Conservation (phyloP, 2,113 vertebrate genomes). For the Vidua macroura region DNA sequence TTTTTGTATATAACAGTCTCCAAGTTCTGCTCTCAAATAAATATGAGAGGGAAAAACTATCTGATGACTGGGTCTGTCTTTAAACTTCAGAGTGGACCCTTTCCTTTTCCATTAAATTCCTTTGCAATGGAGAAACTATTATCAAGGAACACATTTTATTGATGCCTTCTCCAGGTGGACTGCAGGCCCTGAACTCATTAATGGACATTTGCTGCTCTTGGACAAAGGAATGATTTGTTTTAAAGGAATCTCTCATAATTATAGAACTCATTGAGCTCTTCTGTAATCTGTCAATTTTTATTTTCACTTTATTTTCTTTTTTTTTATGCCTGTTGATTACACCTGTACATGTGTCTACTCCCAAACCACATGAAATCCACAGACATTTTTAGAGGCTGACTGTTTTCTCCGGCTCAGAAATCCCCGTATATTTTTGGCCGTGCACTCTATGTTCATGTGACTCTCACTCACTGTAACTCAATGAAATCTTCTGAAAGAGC, state of each 20-base stretch:
- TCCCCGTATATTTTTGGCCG: slow-evolving; percentile 64
- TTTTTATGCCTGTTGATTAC: slow-evolving; percentile 40
- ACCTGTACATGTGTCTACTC: slow-evolving; percentile 70
- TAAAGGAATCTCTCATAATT: slow-evolving; percentile 18
- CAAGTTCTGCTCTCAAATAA: slow-evolving; percentile 15
- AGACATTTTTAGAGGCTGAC: slow-evolving; percentile 61
- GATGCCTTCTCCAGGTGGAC: slow-evolving; percentile 60
- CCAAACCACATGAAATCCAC: slow-evolving; percentile 53
- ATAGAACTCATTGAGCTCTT: neutral
- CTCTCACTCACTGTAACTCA: slow-evolving; percentile 73
- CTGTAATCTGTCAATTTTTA: neutral
- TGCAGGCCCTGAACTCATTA: slow-evolving; percentile 15
- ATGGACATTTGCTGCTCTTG: neutral
- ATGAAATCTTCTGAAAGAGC: slow-evolving; percentile 78
- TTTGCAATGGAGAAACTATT: slow-evolving; percentile 26
- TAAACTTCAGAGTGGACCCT: neutral
- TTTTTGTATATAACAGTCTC: slow-evolving; percentile 15
- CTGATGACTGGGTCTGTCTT: neutral
- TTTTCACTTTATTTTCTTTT: neutral
- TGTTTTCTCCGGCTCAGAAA: slow-evolving; percentile 58
- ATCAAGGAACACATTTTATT: neutral
- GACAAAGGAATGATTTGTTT: slow-evolving; percentile 31
- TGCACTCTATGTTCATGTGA: slow-evolving; percentile 69
- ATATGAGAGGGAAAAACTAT: neutral
- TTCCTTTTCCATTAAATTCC: slow-evolving; percentile 23